Conservation (phyloP, 2,113 vertebrate species). For the Gobius niger region DNA sequence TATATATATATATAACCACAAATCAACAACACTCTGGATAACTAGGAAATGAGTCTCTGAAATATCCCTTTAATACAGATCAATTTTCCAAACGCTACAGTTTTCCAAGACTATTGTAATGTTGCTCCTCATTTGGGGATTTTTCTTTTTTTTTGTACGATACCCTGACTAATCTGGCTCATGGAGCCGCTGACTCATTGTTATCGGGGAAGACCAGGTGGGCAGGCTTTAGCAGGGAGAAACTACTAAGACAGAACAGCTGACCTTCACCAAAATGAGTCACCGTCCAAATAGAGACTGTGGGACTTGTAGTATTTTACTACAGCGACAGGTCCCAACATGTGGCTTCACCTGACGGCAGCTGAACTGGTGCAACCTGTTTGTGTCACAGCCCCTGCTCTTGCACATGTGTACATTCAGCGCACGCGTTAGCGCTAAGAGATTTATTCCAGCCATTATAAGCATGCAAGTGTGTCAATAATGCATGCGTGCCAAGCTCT, state of each 20-base stretch:
- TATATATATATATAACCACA: too few species aligned
- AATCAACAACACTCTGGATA: too few species aligned
- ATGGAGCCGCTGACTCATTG: not conserved
- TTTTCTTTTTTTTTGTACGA: not conserved
- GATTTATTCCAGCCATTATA: constrained; percentile 13
- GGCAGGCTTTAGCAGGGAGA: not conserved
- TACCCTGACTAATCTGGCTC: not conserved
- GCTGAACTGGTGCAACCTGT: constrained; percentile 50
- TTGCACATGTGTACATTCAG: not conserved
- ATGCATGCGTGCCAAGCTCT: constrained; percentile 12
- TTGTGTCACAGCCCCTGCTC: constrained; percentile 12
- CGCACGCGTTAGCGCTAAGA: not conserved
- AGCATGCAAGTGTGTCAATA: constrained; percentile 9
- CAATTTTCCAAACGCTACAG: not conserved
- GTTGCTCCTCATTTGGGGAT: not conserved
- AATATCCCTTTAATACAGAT: not conserved
- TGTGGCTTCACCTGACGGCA: not conserved
- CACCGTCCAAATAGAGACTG: not conserved
- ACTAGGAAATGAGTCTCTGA: too few species aligned
- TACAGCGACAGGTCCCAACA: constrained; percentile 33
- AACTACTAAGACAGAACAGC: not conserved
- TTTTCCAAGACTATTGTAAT: not conserved
- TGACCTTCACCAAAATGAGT: not conserved
- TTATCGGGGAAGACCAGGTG: not conserved
- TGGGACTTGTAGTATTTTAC: not conserved